Conservation (phyloP, 2,113 vertebrate genomes). For the Mus musculus region DNA sequence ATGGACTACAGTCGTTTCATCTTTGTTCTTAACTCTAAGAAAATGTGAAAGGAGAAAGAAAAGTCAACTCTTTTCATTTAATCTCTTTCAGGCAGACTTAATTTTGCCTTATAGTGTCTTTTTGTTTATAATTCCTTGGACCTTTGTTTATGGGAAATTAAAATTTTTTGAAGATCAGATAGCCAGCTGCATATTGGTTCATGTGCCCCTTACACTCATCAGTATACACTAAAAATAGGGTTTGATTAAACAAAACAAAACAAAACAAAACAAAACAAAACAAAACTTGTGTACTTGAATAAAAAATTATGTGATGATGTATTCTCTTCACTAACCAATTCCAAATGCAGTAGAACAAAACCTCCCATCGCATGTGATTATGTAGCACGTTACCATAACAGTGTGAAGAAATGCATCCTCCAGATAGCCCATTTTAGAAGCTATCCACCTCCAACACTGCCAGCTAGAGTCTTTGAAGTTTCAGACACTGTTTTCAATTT, state of each 20-base stretch:
- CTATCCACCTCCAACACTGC: not conserved
- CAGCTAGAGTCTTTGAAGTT: not conserved
- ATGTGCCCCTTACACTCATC: accelerated
- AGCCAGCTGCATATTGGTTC: not conserved
- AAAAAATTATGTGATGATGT: not conserved
- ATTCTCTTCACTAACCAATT: not conserved
- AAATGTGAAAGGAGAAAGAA: not conserved
- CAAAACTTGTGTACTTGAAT: not conserved
- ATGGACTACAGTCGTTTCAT: not conserved
- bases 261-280: too few species aligned
- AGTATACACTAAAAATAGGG: not conserved
- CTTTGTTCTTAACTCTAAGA: not conserved
- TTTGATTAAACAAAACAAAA: not conserved
- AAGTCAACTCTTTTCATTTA: constrained; percentile 11
- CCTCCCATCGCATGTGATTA: not conserved
- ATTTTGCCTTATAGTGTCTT: not conserved
- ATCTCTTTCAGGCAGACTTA: not conserved
- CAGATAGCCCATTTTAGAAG: not conserved
- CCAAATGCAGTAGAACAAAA: not conserved
- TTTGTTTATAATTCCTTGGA: not conserved
- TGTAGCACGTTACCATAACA: not conserved
- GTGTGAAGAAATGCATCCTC: not conserved
- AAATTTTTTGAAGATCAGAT: not conserved
- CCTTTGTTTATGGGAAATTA: not conserved
- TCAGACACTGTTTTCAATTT: not conserved